Base-by-base conservation (phyloP, 2,888 invertebrate species). In the Chymomyza fuscimana region DNA sequence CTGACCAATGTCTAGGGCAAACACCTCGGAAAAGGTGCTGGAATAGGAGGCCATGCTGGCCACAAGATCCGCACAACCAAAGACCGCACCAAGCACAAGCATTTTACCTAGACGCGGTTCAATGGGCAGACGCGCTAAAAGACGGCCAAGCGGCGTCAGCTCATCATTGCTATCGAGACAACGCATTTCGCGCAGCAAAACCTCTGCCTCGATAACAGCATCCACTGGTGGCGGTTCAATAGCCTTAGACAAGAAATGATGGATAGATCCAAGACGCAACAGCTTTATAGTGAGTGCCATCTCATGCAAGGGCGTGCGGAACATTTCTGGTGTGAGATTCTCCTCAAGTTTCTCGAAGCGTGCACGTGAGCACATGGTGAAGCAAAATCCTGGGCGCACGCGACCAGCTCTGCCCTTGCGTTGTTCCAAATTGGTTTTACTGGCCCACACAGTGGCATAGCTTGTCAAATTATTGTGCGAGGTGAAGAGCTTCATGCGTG, bases 401-500 rank as follows among this genome's bases (percentile, higher is more conserved):
- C 99, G 95, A 19, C 99, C 99, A 3, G 99, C 99, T 29, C 99
- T 94, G 0, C 98, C 99, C 90, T 91, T 91, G 56, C 92, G 89
- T 93, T 99, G 99, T 91, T 98, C 97, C 72, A 99, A 92, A 92
- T 99, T 99, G 0, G 98, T 98, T 90, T 94, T 95, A 73, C 98
- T 97, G 0, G 98, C 98, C 97, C 97, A 97, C 1, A 97, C 98
- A 0, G 99, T 99, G 0, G 98, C 98, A 90, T 99, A 99, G 87
- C 98, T 98, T 0, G 99, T 99, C 96, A 99, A 97, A 91, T 99
- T 99, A 92, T 99, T 99, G 92, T 99, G 98, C 0, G 98, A 97
- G 0, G 99, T 99, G 90, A 99, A 99, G 89, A 99, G 93, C 90
- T 99, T 99, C 95, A 99, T 97, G 91, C 99, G 98, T 0, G 98